phyloP scores from a whole-genome alignment of 2,797 vertebrate genomes.

The Cossypha heuglini region DNA sequence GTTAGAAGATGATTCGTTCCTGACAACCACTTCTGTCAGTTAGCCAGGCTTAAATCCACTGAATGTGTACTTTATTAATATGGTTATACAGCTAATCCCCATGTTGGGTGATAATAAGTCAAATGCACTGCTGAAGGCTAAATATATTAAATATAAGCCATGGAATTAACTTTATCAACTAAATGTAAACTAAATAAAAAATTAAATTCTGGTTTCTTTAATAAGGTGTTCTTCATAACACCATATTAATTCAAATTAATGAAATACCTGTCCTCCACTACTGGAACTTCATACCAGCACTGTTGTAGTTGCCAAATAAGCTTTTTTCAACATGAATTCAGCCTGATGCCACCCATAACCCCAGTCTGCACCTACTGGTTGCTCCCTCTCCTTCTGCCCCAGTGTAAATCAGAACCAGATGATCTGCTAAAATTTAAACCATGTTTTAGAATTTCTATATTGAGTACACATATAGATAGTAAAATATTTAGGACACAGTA shows the following conservation, averaged over 20 bases:
- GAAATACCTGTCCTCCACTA: neutral
- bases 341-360: neutral
- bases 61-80: neutral
- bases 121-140: neutral
- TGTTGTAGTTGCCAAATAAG: neutral
- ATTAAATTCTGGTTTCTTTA: constrained; percentile 9
- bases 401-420: neutral
- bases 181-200: constrained; percentile 25
- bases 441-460: neutral
- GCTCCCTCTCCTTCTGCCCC: neutral
- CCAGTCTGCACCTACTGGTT: neutral
- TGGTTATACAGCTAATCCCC: neutral
- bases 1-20: neutral
- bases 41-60: neutral
- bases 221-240: constrained; percentile 12
- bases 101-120: neutral
- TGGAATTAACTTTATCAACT: neutral
- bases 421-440: neutral
- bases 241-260: constrained; percentile 4
- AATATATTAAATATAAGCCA: neutral
- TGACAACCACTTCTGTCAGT: neutral
- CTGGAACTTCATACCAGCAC: neutral
- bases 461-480: neutral
- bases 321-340: neutral
- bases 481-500: neutral